Evolutionary conservation across 2,113 vertebrate genomes (phyloP), one percentile per base, ranked within the genome.

Genomic region (Rhinogobius similis): DNA sequence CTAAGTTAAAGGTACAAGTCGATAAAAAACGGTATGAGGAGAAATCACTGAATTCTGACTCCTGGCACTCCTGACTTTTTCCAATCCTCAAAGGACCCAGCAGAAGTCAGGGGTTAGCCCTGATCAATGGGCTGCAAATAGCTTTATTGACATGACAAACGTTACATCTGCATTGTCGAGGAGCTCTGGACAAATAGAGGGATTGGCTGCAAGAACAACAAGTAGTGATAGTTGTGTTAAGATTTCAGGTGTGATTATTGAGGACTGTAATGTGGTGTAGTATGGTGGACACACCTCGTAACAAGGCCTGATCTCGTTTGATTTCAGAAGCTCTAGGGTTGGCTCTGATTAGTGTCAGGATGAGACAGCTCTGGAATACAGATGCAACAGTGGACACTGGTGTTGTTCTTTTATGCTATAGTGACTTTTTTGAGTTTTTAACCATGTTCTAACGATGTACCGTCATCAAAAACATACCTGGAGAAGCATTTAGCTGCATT

Each of bases 61-160:
- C 56, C 39, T 76, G 70, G 64, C 62, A 27, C 65, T 62, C 43
- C 5, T 58, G 65, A 29, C 46, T 76, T 65, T 36, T 55, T 67
- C 73, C 50, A 68, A 80, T 82, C 85, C 67, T 76, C 75, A 70
- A 53, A 64, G 23, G 21, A 38, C 27, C 58, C 75, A 73, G 27
- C 4, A 74, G 73, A 82, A 81, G 62, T 71, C 2, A 12, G 55
- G 61, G 53, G 64, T 61, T 75, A 67, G 70, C 78, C 44, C 77
- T 86, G 87, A 90, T 92, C 89, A 85, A 86, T 90, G 39, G 55
- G 44, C 65, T 64, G 76, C 76, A 91, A 92, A 91, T 85, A 88
- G 87, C 88, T 86, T 86, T 87, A 91, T 89, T 89, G 91, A 92
- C 89, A 88, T 62, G 29, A 83, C 88, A 89, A 77, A 87, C 84